Conservation (phyloP, 2,113 vertebrate species). For the Trachemys scripta region DNA sequence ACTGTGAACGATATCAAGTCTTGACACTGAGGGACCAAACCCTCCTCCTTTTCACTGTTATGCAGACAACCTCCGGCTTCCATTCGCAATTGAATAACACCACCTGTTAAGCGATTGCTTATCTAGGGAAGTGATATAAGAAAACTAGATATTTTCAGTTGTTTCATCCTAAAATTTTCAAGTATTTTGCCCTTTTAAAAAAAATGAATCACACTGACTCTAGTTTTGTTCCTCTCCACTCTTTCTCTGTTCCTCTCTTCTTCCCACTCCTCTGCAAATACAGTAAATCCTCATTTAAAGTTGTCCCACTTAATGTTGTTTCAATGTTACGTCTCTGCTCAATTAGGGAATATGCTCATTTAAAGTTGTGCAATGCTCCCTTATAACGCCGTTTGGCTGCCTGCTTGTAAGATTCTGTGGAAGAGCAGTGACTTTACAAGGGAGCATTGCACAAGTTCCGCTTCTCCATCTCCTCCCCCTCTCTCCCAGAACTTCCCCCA, state of each 20-base stretch:
- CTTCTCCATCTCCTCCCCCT: too few relatives aligned
- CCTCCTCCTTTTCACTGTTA: background rate
- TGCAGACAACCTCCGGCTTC: background rate
- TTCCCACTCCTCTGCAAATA: background rate
- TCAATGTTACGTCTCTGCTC: too few relatives aligned
- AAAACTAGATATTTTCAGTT: background rate
- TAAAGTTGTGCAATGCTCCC: too few relatives aligned
- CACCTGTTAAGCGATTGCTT: background rate
- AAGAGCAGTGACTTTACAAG: too few relatives aligned
- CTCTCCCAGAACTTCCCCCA: too few relatives aligned
- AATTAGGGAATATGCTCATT: too few relatives aligned
- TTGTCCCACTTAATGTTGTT: too few relatives aligned
- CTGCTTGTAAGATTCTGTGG: too few relatives aligned
- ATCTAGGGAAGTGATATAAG: background rate
- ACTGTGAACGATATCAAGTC: background rate
- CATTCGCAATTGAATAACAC: background rate
- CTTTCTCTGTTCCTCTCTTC: background rate
- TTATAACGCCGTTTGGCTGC: too few relatives aligned
- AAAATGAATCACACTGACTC: background rate
- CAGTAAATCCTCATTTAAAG: too few relatives aligned
- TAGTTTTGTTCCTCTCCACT: background rate
- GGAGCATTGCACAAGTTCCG: too few relatives aligned
- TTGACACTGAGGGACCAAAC: background rate
- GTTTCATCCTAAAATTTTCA: background rate
- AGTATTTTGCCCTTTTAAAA: background rate